These are phyloP conservation scores for Leucophenga varia DNA, from an alignment of 1,140 invertebrate species.

Conservation along the genomic window DNA sequence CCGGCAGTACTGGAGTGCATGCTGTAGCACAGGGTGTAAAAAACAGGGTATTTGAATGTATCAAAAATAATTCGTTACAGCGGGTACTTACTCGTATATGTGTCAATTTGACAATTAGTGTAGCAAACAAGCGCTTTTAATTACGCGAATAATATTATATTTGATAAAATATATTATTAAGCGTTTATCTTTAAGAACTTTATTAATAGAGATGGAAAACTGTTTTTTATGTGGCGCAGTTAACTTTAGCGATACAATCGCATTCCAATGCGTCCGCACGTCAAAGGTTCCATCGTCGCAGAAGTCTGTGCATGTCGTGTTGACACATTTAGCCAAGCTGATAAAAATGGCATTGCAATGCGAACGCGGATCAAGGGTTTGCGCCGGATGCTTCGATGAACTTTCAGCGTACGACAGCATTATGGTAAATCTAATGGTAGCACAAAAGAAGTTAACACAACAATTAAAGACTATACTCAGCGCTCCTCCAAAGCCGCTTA, in stretches of 20 bases:
- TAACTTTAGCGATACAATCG: conserved; percentile 20
- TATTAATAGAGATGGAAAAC: no score
- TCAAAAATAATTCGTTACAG: no score
- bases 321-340: conserved; percentile 42
- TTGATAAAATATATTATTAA: neutral
- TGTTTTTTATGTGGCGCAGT: conserved; percentile 44
- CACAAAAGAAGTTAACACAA: conserved; percentile 37
- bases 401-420: conserved; percentile 42
- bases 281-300: conserved; percentile 42
- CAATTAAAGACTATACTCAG: conserved; percentile 28
- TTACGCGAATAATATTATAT: conserved; percentile 1
- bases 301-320: conserved; percentile 35
- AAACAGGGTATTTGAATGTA: no score
- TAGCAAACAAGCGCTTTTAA: no score
- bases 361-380: conserved; percentile 24
- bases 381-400: conserved; percentile 37
- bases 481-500: no score
- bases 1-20: no score
- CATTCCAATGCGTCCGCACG: conserved; percentile 22
- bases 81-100: no score
- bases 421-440: conserved; percentile 46
- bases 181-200: no score
- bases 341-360: conserved; percentile 34
- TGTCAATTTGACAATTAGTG: no score
- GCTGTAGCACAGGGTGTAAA: no score